Evolutionary conservation across 2,113 vertebrate genomes (phyloP).

Genomic region (Lepus europaeus): DNA sequence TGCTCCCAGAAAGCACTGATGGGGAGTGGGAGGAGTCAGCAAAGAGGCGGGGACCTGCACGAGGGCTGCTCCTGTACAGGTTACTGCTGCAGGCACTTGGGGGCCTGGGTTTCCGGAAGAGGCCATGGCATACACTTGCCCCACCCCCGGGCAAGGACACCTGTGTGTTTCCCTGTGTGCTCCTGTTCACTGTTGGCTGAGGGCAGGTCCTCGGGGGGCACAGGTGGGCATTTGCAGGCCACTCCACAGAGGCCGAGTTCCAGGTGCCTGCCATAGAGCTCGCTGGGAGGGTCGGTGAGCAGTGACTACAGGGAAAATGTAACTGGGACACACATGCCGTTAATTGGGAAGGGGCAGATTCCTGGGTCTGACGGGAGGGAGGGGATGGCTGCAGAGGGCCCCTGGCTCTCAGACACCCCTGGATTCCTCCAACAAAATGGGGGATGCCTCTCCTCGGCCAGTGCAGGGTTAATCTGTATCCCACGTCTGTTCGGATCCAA

Average conservation of each 20-base stretch:
- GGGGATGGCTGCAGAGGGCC: background rate
- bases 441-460: background rate
- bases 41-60: background rate
- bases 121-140: rapidly evolving
- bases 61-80: rapidly evolving
- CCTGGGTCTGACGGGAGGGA: background rate
- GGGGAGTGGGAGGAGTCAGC: background rate
- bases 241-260: background rate
- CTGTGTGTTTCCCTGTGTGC: background rate
- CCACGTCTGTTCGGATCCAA: background rate
- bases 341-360: background rate
- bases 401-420: background rate
- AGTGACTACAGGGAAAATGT: background rate
- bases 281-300: rapidly evolving
- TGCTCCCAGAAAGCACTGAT: background rate
- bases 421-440: background rate
- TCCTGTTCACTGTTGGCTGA: background rate
- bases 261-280: background rate
- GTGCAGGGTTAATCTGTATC: background rate
- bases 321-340: background rate
- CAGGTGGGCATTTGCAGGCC: background rate
- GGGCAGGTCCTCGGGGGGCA: background rate
- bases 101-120: background rate
- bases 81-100: background rate
- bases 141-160: background rate